Base-by-base conservation (phyloP, 2,113 vertebrate genomes). In the Gobio gobio region DNA sequence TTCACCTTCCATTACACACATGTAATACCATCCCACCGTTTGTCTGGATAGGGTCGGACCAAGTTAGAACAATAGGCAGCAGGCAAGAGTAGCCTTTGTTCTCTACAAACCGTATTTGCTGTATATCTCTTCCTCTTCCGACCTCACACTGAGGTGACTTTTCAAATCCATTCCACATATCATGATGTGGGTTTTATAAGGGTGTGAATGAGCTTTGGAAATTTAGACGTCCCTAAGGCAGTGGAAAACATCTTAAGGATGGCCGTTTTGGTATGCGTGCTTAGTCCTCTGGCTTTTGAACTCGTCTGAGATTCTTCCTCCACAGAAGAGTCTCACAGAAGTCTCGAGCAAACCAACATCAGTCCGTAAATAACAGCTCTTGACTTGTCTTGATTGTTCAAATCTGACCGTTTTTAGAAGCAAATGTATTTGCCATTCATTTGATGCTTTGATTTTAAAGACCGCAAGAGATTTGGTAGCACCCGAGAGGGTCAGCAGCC, bases 401-500 rank as follows among this genome's bases (percentile, higher is more conserved):
- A 40, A 78, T 63, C 73, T 36, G 29, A 74, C 73, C 26, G 47
- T 51, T 49, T 58, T 80, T 40, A 16, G 10, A 58, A 36, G 51
- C 75, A 61, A 40, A 73, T 49, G 20, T 29, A 43, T 12, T 13
- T 0, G 47, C 68, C 66, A 20, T 74, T 75, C 29, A 59, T 70
- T 58, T 36, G 66, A 49, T 13, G 5, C 75, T 51, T 86, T 64
- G 51, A 78, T 45, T 87, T 49, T 33, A 51, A 81, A 70, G 45
- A 2, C 26, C 2, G 5, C 68, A 29, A 49, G 20, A 26, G 5
- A 70, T 54, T 54, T 82, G 26, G 45, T 4, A 20, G 45, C 13
- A 77, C 14, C 47, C 1, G 1, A 22, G 63, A 0, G 40, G 40
- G 88, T 95, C 93, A 93, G 91, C 92, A 95, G 47, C 94, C 91